These are phyloP conservation scores for Menidia menidia DNA, from an alignment of 2,797 vertebrate species.

Conservation along the genomic window DNA sequence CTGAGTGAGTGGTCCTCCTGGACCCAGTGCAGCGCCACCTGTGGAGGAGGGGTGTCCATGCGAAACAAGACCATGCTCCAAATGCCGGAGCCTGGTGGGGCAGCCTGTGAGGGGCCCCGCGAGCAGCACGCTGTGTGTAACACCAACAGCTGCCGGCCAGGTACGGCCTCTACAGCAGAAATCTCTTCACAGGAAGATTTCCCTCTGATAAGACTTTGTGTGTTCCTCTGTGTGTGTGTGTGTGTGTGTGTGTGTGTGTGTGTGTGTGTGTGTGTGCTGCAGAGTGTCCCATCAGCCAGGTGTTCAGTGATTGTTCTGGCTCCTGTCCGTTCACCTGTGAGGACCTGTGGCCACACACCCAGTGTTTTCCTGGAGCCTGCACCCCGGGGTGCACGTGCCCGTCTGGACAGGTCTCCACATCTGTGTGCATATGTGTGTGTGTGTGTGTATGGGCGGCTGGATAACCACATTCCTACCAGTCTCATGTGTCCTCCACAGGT, in stretches of 20 bases:
- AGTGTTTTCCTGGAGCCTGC: slow-evolving; percentile 84
- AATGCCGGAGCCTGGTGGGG: slow-evolving; percentile 70
- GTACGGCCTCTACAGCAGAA: slow-evolving; percentile 56
- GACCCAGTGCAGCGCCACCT: slow-evolving; percentile 85
- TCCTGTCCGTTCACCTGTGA: slow-evolving; percentile 85
- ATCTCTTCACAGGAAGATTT: too few species aligned
- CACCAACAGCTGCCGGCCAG: slow-evolving; percentile 82
- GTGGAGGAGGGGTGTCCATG: slow-evolving; percentile 79
- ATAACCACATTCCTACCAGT: neutral
- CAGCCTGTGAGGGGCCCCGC: slow-evolving; percentile 67
- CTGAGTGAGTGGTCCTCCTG: slow-evolving; percentile 85
- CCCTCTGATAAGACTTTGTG: neutral
- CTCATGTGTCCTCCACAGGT: slow-evolving; percentile 72
- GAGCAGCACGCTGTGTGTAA: slow-evolving; percentile 82
- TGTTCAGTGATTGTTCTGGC: slow-evolving; percentile 82
- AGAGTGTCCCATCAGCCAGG: slow-evolving; percentile 85
- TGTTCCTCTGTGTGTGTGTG: neutral
- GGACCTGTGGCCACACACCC: slow-evolving; percentile 83
- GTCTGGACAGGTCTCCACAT: slow-evolving; percentile 78
- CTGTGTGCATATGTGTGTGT: neutral
- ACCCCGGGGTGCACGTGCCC: slow-evolving; percentile 86
- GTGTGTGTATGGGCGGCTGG: neutral
- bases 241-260: slow-evolving; percentile 1
- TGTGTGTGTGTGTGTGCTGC: slow-evolving; percentile 19
- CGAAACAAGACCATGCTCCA: slow-evolving; percentile 76